phyloP scores from a whole-genome alignment of 1,140 invertebrate species.

The Diachasma alloeum region DNA sequence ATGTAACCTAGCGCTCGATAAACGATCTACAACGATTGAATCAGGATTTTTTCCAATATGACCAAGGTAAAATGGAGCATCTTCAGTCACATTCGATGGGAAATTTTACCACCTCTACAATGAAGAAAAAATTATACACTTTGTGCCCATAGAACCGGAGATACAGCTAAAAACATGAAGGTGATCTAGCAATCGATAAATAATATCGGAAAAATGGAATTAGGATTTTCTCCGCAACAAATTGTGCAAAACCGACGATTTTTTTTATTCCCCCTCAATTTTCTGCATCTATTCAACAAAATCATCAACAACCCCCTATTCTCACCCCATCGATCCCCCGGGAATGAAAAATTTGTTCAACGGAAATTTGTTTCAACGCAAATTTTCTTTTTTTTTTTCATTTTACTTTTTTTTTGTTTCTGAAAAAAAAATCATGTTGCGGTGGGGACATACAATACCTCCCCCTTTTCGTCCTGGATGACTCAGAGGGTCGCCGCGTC shows the following conservation, averaged over 20 bases:
- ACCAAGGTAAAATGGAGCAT: not conserved
- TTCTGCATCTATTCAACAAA: not conserved
- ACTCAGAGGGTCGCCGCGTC: constrained; percentile 3
- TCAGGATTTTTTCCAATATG: no score
- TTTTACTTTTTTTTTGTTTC: not conserved
- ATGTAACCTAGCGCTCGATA: no score
- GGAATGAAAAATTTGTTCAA: not conserved
- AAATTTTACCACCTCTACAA: not conserved
- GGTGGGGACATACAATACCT: not conserved
- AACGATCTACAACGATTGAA: no score
- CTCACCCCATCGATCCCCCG: not conserved
- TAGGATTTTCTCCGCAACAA: not conserved
- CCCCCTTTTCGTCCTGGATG: not conserved
- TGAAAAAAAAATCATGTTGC: not conserved
- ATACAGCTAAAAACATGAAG: not conserved
- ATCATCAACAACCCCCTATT: not conserved
- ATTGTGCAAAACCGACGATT: not conserved
- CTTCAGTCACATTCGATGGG: not conserved
- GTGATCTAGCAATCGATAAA: not conserved
- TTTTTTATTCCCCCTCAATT: not conserved
- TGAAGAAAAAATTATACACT: not conserved
- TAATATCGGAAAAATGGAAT: not conserved
- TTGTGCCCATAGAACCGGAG: not conserved
- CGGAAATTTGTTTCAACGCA: no score
- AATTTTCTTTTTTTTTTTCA: no score